A percentile compares a stretch with the other conserved stretches of the same genome.
Evolutionary conservation across 2,888 invertebrate species (phyloP).

Genomic region (Spialia ferax): DNA sequence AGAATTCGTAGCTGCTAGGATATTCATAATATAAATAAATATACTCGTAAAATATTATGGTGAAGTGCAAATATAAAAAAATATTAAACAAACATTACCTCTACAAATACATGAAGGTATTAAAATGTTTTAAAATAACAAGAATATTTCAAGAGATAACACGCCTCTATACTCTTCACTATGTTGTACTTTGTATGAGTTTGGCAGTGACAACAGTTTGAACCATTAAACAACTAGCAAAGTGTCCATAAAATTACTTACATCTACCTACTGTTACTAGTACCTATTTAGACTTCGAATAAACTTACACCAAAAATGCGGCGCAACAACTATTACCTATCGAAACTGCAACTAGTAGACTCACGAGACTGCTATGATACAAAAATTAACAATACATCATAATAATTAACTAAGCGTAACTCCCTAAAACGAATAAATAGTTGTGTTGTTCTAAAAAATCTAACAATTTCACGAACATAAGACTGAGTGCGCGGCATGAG

Average conservation of each 20-base stretch:
- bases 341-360: slow-evolving; percentile 51
- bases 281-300: slow-evolving; percentile 61
- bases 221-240: slow-evolving; percentile 50
- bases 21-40: slow-evolving; percentile 41
- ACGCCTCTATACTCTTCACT: slow-evolving; percentile 59
- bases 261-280: slow-evolving; percentile 55
- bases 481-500: slow-evolving; percentile 68
- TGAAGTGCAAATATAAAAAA: slow-evolving; percentile 48
- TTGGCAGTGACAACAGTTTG: slow-evolving; percentile 75
- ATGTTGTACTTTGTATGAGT: slow-evolving; percentile 73
- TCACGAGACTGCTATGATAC: slow-evolving; percentile 56
- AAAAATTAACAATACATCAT: slow-evolving; percentile 60
- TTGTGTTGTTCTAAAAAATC: slow-evolving; percentile 63
- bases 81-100: slow-evolving; percentile 42
- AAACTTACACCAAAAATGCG: slow-evolving; percentile 55
- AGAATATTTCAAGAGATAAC: slow-evolving; percentile 48
- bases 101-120: slow-evolving; percentile 27
- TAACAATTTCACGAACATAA: slow-evolving; percentile 65
- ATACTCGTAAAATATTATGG: slow-evolving; percentile 47
- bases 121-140: slow-evolving; percentile 47
- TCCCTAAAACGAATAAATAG: slow-evolving; percentile 65
- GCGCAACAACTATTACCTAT: slow-evolving; percentile 42
- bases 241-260: slow-evolving; percentile 56
- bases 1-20: slow-evolving; percentile 50
- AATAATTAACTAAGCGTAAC: slow-evolving; percentile 58